phyloP scores from a whole-genome alignment of 2,113 vertebrate genomes.

The Notarius lentiginosus region DNA sequence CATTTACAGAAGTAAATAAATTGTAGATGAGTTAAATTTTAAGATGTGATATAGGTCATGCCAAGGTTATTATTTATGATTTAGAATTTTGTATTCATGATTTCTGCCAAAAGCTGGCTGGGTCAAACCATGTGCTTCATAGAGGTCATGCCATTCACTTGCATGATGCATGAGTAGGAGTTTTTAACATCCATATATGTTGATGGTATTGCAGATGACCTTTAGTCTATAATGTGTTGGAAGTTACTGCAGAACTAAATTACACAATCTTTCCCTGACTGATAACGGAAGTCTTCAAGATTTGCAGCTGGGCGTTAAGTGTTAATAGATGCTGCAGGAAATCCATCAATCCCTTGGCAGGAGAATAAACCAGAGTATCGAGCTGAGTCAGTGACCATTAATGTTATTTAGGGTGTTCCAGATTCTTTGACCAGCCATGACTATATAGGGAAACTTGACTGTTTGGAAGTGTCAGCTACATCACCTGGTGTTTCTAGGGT shows the following conservation, averaged over 20 bases:
- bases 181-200: slow-evolving; percentile 10
- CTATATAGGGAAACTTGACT: slow-evolving; percentile 4
- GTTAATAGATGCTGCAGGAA: slow-evolving; percentile 50
- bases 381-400: slow-evolving; percentile 60
- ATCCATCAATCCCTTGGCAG: slow-evolving; percentile 49
- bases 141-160: not conserved
- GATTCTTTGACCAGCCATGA: slow-evolving; percentile 55
- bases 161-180: slow-evolving; percentile 13
- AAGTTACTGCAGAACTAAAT: slow-evolving; percentile 31
- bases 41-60: not conserved
- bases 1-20: not conserved
- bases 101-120: not conserved
- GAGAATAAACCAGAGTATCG: slow-evolving; percentile 52
- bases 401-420: slow-evolving; percentile 58
- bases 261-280: slow-evolving; percentile 30
- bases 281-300: slow-evolving; percentile 44
- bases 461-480: slow-evolving; percentile 3
- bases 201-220: slow-evolving; percentile 19
- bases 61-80: slow-evolving; percentile 29
- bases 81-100: slow-evolving; percentile 18
- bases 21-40: not conserved
- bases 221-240: slow-evolving; percentile 14
- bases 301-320: slow-evolving; percentile 44
- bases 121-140: not conserved
- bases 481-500: not conserved